Base-by-base conservation (phyloP, 2,888 invertebrate species). In the Acronicta psi region DNA sequence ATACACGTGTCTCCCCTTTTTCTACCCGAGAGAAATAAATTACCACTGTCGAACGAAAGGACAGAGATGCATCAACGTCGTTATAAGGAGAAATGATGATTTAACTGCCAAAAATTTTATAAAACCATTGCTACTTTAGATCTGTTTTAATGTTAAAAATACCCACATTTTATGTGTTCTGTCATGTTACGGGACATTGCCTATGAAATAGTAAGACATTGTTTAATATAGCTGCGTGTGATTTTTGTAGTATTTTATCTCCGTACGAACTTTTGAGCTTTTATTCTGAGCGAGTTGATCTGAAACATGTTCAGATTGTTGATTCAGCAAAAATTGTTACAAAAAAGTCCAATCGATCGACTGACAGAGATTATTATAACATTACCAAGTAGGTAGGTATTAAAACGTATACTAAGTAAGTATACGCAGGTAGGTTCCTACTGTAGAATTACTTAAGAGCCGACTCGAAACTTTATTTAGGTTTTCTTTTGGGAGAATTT, bases 81-180 rank as follows among this genome's bases (percentile, higher is more conserved):
- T 45, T 50, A 47, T 20, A 36, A 36, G 11, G 45, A 42, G 49
- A 36, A 31, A 45, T 62, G 36, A 44, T 47, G 14, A 45, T 46
- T 49, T 29, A 62, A 37, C 13, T 65, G 20, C 43, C 46, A 52
- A 52, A 25, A 58, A 37, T 41, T 45, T 51, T 51, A 53, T 42
- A 25, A 55, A 52, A 54, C 52, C 37, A 11, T 31, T 44, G 20
- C 34, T 50, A 65, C 45, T 66, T 52, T 54, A 54, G 50, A 59
- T 47, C 18, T 16, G 51, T 59, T 56, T 67, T 72, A 36, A 72
- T 60, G 51, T 69, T 67, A 72, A 53, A 68, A 72, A 72, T 69
- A 69, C 38, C 46, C 41, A 18, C 6, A 50, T 42, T 72, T 69
- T 60, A 69, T 56, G 8, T 41, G 42, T 49, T 31, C 50, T 60